Percentiles rank a stretch among this genome's conserved stretches.
Evolutionary conservation across 1,140 invertebrate genomes (phyloP).

Genomic region (Euborellia annulipes): DNA sequence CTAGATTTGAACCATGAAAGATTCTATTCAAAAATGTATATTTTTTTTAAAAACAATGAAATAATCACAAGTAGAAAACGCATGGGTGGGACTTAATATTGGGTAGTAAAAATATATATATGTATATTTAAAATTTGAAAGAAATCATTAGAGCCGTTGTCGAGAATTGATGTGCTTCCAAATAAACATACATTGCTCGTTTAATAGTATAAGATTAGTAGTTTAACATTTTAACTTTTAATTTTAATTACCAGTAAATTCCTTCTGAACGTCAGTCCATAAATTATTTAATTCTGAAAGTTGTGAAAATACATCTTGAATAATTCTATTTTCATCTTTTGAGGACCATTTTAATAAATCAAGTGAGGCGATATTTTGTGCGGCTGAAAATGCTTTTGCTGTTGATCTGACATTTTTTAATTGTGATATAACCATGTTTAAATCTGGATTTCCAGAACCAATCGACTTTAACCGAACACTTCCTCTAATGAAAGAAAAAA

Average conservation of each 20-base stretch:
- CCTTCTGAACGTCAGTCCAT: conserved; percentile 35
- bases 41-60: too few relatives aligned
- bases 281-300: conserved; percentile 31
- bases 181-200: too few relatives aligned
- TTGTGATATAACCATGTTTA: conserved; percentile 37
- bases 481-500: conserved; percentile 26
- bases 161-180: too few relatives aligned
- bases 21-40: too few relatives aligned
- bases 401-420: conserved; percentile 31
- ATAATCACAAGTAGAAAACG: too few relatives aligned
- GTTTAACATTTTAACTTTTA: not conserved
- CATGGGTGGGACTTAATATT: too few relatives aligned
- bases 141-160: too few relatives aligned
- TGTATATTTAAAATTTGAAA: too few relatives aligned
- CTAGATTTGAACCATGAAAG: too few relatives aligned
- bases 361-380: conserved; percentile 32
- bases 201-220: too few relatives aligned
- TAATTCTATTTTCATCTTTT: conserved; percentile 32
- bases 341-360: conserved; percentile 36
- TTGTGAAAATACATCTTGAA: conserved; percentile 34
- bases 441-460: conserved; percentile 31
- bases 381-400: conserved; percentile 29
- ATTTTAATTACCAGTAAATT: conserved; percentile 26
- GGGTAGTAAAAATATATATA: too few relatives aligned
- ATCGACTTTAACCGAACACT: conserved; percentile 34